Base-by-base conservation (phyloP, 2,888 invertebrate genomes). In the Thymelicus sylvestris region DNA sequence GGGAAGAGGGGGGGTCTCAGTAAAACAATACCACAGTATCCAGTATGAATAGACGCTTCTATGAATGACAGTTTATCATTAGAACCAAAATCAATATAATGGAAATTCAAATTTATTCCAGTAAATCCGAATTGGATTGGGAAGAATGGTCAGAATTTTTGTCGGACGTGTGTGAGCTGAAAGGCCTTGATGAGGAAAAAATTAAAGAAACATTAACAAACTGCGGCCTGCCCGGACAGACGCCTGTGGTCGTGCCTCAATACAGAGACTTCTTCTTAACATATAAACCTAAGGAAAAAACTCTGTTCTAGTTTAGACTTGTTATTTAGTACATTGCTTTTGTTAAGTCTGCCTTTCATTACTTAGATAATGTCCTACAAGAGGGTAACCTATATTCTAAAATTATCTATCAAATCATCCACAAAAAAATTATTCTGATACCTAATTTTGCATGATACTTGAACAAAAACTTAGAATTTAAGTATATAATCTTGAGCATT, bases 211-310 rank as follows among this genome's bases (percentile, higher is more conserved):
- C 71, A 0, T 73, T 92, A 10, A 90, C 86, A 0, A 90, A 88
- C 74, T 90, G 92, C 62, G 92, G 92, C 0, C 71, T 87, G 0
- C 91, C 92, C 0, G 91, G 90, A 0, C 83, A 86, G 60, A 73
- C 72, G 0, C 79, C 83, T 0, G 87, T 91, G 0, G 52, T 74
- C 0, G 80, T 89, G 0, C 91, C 91, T 0, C 83, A 86, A 24
- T 92, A 87, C 61, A 81, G 85, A 69, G 82, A 82, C 31, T 91
- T 83, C 76, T 92, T 89, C 74, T 68, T 78, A 0, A 87, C 85
- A 0, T 90, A 83, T 70, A 87, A 83, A 69, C 85, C 87, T 0
- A 89, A 84, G 68, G 82, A 85, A 13, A 87, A 87, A 70, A 72
- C 76, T 50, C 69, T 74, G 2, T 80, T 79, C 55, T 79, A 73